Percentiles rank a stretch among this genome's conserved stretches.
Evolutionary conservation across 2,797 vertebrate species (phyloP).

Genomic region (Aselliscus stoliczkanus): DNA sequence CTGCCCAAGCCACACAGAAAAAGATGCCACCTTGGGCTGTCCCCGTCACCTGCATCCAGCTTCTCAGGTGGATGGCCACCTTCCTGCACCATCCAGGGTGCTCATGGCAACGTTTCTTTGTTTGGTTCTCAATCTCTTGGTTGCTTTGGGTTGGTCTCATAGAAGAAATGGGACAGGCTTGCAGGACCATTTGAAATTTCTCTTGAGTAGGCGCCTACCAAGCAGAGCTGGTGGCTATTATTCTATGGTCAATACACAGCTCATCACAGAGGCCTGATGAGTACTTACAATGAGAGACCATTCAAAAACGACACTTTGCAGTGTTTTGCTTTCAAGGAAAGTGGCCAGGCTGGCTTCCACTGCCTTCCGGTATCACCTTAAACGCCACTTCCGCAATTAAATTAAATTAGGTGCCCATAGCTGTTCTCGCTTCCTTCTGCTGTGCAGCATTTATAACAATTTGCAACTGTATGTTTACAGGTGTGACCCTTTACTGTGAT

Average conservation of each 20-base stretch:
- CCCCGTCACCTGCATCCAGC: too few relatives aligned
- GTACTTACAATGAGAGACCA: too few relatives aligned
- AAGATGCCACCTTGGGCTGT: not conserved
- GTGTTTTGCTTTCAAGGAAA: not conserved
- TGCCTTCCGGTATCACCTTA: not conserved
- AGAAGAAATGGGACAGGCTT: not conserved
- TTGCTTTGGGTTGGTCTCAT: not conserved
- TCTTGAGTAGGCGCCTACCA: too few relatives aligned
- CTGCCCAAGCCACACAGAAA: not conserved
- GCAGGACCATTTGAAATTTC: not conserved
- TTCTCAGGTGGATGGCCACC: not conserved
- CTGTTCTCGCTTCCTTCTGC: too few relatives aligned
- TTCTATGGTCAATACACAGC: too few relatives aligned
- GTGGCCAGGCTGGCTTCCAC: not conserved
- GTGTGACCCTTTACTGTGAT: fast-evolving
- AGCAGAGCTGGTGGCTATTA: too few relatives aligned
- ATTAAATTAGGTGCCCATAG: not conserved
- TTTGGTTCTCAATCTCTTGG: too few relatives aligned
- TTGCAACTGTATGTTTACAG: fast-evolving
- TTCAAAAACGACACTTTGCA: too few relatives aligned
- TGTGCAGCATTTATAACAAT: fast-evolving
- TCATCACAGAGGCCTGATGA: too few relatives aligned
- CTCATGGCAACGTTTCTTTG: too few relatives aligned
- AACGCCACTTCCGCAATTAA: not conserved
- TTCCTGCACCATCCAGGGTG: not conserved